Conservation (phyloP, 2,797 vertebrate species). For the Carduelis carduelis region DNA sequence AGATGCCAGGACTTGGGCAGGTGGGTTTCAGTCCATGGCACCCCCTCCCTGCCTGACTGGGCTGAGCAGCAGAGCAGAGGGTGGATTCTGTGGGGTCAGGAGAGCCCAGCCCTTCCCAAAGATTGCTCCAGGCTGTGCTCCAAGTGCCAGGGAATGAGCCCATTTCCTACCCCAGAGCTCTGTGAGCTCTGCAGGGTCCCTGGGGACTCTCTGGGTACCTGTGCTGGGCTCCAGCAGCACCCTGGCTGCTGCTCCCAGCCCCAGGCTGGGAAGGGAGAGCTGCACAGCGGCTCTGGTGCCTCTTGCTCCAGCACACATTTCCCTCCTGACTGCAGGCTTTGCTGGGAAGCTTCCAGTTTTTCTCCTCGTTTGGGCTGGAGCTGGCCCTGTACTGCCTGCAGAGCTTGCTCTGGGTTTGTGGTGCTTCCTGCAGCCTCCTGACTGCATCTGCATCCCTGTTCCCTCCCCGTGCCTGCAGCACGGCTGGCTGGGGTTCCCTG, state of each 20-base stretch:
- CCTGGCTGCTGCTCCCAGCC: neutral
- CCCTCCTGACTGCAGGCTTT: neutral
- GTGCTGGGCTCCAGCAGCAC: neutral
- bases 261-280: neutral
- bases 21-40: neutral
- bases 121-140: neutral
- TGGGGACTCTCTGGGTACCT: neutral
- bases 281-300: neutral
- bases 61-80: neutral
- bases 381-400: neutral
- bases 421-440: neutral
- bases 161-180: neutral
- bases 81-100: neutral
- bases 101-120: neutral
- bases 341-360: neutral
- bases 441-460: neutral
- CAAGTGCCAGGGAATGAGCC: accelerated
- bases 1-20: neutral
- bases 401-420: neutral
- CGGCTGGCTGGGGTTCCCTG: accelerated
- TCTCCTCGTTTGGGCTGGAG: neutral
- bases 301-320: neutral
- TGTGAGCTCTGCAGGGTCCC: neutral
- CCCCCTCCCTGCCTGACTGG: accelerated
- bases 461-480: accelerated